These are phyloP conservation scores for Troides oblongomaculatus DNA, from an alignment of 2,888 invertebrate genomes.

Conservation along the genomic window DNA sequence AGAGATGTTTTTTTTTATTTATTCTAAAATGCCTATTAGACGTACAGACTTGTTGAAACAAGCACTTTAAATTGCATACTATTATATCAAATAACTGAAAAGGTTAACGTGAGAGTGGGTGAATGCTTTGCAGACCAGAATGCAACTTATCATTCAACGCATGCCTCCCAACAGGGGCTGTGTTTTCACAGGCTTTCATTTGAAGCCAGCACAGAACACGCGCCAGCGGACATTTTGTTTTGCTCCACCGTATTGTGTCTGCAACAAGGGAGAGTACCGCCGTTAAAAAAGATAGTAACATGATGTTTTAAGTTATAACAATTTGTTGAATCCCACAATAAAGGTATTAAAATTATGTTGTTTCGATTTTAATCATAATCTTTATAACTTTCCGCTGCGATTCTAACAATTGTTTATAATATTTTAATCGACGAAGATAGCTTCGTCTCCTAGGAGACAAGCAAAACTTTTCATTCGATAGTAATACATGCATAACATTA, in stretches of 20 bases:
- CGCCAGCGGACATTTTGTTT: slow-evolving; percentile 28
- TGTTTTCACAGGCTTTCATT: slow-evolving; percentile 27
- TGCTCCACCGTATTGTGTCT: slow-evolving; percentile 27
- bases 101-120: slow-evolving; percentile 15
- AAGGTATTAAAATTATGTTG: too few species aligned
- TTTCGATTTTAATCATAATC: too few species aligned
- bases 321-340: not conserved
- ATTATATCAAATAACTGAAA: slow-evolving; percentile 14
- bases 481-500: too few species aligned
- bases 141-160: slow-evolving; percentile 26
- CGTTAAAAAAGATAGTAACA: slow-evolving; percentile 10
- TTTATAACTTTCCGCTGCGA: too few species aligned
- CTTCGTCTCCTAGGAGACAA: too few species aligned
- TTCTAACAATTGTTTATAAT: too few species aligned
- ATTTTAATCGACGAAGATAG: too few species aligned
- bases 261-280: slow-evolving; percentile 17
- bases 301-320: not conserved
- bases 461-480: too few species aligned
- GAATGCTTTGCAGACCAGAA: slow-evolving; percentile 10
- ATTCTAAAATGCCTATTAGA: not conserved
- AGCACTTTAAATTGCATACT: not conserved
- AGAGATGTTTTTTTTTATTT: not conserved
- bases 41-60: not conserved
- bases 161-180: slow-evolving; percentile 12
- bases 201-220: slow-evolving; percentile 16